Evolutionary conservation across 2,113 vertebrate species (phyloP).

Genomic region (Mungos mungo): DNA sequence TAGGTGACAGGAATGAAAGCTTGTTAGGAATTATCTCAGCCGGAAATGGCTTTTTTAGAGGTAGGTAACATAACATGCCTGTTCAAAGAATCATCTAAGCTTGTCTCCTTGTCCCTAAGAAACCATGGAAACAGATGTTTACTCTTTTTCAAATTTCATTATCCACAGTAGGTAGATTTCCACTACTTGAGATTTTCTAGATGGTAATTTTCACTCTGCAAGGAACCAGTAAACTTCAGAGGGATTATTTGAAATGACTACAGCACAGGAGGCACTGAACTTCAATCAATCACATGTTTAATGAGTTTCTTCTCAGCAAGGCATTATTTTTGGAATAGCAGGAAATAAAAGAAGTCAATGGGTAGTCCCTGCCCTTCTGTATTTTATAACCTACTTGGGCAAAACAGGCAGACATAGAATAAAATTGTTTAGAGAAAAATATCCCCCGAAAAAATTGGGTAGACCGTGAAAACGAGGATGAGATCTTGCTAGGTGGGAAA

Average conservation of each 20-base stretch:
- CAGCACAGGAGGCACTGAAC: constrained; percentile 16
- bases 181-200: constrained; percentile 60
- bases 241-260: constrained; percentile 49
- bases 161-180: constrained; percentile 57
- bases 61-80: constrained; percentile 45
- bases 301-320: constrained; percentile 62
- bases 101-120: constrained; percentile 36
- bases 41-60: constrained; percentile 47
- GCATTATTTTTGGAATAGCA: constrained; percentile 45
- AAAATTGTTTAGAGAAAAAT: constrained; percentile 51
- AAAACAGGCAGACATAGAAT: not conserved
- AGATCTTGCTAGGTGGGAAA: not conserved
- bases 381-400: constrained; percentile 47
- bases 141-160: constrained; percentile 65
- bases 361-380: constrained; percentile 30
- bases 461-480: not conserved
- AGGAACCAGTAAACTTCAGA: constrained; percentile 56
- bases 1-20: constrained; percentile 36
- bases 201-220: constrained; percentile 67
- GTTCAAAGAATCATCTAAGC: constrained; percentile 36
- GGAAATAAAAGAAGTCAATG: constrained; percentile 24
- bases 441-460: not conserved
- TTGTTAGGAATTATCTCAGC: constrained; percentile 44
- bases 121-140: constrained; percentile 24
- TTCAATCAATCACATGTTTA: constrained; percentile 45